Percentiles rank a stretch among this genome's conserved stretches.
Conservation (phyloP, 1,140 invertebrate genomes). For the Tetranychus urticae region DNA sequence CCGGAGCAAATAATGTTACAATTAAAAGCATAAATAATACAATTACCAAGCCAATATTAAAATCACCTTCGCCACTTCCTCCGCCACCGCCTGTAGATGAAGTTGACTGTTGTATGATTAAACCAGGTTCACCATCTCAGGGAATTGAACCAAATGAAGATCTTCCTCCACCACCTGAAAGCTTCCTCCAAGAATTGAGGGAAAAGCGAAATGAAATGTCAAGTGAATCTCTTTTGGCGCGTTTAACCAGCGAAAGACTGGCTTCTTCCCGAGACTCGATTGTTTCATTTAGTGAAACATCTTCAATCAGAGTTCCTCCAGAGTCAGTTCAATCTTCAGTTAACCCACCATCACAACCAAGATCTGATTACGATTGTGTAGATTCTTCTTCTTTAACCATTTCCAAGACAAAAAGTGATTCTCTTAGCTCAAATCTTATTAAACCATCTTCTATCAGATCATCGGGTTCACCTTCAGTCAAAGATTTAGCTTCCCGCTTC, state of each 20-base stretch:
- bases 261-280: not conserved
- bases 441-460: not conserved
- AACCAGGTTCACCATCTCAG: not conserved
- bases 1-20: too few species aligned
- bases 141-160: not conserved
- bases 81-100: not conserved
- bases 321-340: too few species aligned
- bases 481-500: conserved; percentile 55
- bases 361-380: not conserved
- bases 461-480: conserved; percentile 26
- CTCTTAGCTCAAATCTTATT: not conserved
- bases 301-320: too few species aligned
- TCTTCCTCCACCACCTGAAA: not conserved
- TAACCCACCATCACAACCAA: too few species aligned
- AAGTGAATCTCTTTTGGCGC: not conserved
- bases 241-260: not conserved
- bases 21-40: not conserved
- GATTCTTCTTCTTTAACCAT: not conserved
- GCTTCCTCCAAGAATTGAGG: not conserved
- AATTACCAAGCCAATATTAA: not conserved
- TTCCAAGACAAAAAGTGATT: not conserved
- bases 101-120: not conserved
- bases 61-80: not conserved
- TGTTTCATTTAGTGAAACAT: too few species aligned
- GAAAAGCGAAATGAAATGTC: not conserved